Conservation (phyloP, 53 echinoderm and acorn worm genomes). For the Paracentrotus lividus region DNA sequence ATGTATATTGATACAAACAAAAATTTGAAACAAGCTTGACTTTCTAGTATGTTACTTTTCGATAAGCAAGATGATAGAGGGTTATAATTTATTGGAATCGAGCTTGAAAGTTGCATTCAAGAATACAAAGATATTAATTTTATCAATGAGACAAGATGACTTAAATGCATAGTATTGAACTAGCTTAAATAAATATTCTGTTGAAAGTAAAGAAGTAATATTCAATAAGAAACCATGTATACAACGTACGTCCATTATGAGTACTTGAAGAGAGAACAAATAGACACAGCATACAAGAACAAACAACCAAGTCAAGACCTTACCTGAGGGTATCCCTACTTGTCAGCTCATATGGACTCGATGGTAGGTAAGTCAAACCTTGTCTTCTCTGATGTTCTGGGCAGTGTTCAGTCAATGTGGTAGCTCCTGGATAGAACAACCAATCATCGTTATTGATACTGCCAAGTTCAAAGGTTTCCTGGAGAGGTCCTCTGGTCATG, state of each 20-base stretch:
- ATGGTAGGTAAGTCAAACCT: slow-evolving; percentile 12
- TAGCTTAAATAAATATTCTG: neutral
- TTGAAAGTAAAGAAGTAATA: neutral
- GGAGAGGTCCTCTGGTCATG: slow-evolving; percentile 74
- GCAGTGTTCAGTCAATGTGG: slow-evolving; percentile 51
- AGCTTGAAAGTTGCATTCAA: too few species aligned
- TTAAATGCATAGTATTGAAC: too few species aligned
- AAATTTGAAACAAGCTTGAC: too few species aligned
- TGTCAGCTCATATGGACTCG: slow-evolving; percentile 1
- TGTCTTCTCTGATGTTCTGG: slow-evolving; percentile 32
- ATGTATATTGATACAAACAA: too few species aligned
- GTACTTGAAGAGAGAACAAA: neutral
- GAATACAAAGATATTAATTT: too few species aligned
- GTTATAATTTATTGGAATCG: too few species aligned
- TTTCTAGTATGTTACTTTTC: too few species aligned
- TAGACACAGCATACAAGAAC: neutral
- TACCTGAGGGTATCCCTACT: neutral
- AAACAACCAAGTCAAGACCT: neutral
- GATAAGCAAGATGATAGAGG: too few species aligned
- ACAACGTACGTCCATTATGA: neutral
- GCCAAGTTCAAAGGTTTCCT: slow-evolving; percentile 74
- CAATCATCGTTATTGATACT: slow-evolving; percentile 77
- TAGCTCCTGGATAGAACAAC: slow-evolving; percentile 87
- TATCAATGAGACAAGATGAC: too few species aligned
- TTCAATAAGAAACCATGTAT: neutral